Evolutionary conservation across 2,113 vertebrate species (phyloP), one percentile per base, ranked within the genome.

Genomic region (Cichladusa arquata): DNA sequence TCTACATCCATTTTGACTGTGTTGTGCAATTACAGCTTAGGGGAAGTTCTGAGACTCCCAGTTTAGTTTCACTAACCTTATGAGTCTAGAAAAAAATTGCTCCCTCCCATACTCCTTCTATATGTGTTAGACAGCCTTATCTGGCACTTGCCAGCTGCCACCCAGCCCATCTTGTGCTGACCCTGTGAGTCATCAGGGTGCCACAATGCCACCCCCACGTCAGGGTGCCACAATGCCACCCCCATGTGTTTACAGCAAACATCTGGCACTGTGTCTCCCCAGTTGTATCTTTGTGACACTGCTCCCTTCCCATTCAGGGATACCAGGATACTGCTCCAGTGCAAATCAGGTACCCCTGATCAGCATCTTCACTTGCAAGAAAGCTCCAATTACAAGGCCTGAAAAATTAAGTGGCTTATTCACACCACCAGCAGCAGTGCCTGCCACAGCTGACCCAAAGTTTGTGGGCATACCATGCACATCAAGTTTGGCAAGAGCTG

Each of bases 241-340:
- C 22, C 36, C 26, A 5, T 1, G 11, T 34, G 24, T 9, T 70
- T 5, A 36, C 8, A 64, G 33, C 40, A 57, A 38, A n/a, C 22
- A 62, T 15, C n/a, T 57, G 11, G 25, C 66, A 33, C 14, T 0
- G 0, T 2, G 53, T 57, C 26, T 51, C 47, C 17, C 28, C 1
- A 0, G 0, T 1, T 17, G 48, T 0, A 2, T 23, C 79, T 31
- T 29, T 47, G 33, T 3, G 2, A 29, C 40, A 60, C 34, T 48
- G 42, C 48, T 60, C 34, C 44, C 20, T 53, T 56, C 20, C 54
- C 40, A 36, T 53, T 24, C 2, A 0, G 50, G 40, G 40, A 42
- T 58, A 58, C 7, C 2, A 1, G 38, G 22, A 70, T 23, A 26
- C 9, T 17, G 26, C 64, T 47, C 66, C 31, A 64, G 15, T 5